phyloP scores from a whole-genome alignment of 2,113 vertebrate species.

The Salvator merianae region DNA sequence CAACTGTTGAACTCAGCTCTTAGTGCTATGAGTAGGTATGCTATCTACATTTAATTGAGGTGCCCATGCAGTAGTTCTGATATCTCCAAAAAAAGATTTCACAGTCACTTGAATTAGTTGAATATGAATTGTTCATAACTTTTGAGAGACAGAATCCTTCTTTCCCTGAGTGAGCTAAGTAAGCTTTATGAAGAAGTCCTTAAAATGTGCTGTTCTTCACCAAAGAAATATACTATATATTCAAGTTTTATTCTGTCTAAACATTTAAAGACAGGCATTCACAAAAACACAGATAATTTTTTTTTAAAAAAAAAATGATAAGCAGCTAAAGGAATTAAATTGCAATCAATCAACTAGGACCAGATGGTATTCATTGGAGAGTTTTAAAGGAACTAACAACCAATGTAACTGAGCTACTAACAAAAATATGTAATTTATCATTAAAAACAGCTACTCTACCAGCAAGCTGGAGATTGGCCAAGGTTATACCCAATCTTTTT shows the following conservation, averaged over 20 bases:
- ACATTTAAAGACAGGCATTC: constrained; percentile 34
- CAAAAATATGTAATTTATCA: constrained; percentile 65
- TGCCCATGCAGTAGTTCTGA: constrained; percentile 18
- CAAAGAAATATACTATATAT: constrained; percentile 3
- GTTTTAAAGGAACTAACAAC: constrained; percentile 60
- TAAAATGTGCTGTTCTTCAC: constrained; percentile 31
- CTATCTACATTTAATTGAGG: constrained; percentile 41
- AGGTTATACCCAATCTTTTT: constrained; percentile 59
- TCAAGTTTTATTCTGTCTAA: constrained; percentile 45
- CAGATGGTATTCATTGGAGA: constrained; percentile 63
- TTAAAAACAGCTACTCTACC: constrained; percentile 48
- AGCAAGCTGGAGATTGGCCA: constrained; percentile 51
- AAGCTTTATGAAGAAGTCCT: neutral
- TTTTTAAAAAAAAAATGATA: constrained; percentile 52
- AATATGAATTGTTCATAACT: constrained; percentile 21
- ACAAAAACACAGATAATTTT: constrained; percentile 56
- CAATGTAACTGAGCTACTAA: constrained; percentile 61
- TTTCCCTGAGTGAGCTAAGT: neutral
- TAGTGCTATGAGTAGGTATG: constrained; percentile 21
- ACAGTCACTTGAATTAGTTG: constrained; percentile 10
- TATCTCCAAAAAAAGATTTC: neutral
- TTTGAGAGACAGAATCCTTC: neutral
- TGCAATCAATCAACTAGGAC: constrained; percentile 58
- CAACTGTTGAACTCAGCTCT: constrained; percentile 16
- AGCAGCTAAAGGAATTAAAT: constrained; percentile 66